phyloP scores from a whole-genome alignment of 2,888 invertebrate genomes.

The Cryptocephalus primarius region DNA sequence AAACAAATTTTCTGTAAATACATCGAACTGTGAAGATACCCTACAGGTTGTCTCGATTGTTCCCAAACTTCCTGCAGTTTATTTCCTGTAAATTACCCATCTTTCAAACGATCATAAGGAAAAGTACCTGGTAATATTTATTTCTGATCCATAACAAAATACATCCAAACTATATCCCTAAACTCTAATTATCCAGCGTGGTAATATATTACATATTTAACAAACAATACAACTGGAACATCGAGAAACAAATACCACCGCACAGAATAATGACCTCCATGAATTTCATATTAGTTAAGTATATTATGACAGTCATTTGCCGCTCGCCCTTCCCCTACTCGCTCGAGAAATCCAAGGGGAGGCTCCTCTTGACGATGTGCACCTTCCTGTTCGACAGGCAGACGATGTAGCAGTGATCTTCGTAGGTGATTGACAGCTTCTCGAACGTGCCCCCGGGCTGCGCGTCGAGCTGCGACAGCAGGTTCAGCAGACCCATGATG shows the following conservation, averaged over 20 bases:
- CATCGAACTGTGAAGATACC: too few species aligned
- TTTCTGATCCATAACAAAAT: too few species aligned
- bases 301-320: constrained; percentile 33
- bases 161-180: too few species aligned
- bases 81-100: too few species aligned
- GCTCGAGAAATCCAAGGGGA: constrained; percentile 5
- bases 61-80: too few species aligned
- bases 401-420: constrained; percentile 74
- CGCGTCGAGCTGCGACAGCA: constrained; percentile 60
- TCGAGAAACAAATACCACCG: constrained; percentile 29
- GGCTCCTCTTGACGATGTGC: constrained; percentile 61
- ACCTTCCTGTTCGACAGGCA: constrained; percentile 80
- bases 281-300: constrained; percentile 32
- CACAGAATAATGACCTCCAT: constrained; percentile 32
- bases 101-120: too few species aligned
- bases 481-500: constrained; percentile 60
- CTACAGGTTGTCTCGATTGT: too few species aligned
- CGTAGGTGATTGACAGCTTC: constrained; percentile 73
- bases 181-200: too few species aligned
- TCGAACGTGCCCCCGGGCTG: constrained; percentile 64
- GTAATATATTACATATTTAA: constrained; percentile 7
- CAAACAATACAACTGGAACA: constrained; percentile 27
- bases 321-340: not conserved
- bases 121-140: too few species aligned
- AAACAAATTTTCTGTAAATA: too few species aligned